A percentile compares a stretch with the other conserved stretches of the same genome.
These are phyloP conservation scores for Lophura nycthemera DNA, from an alignment of 2,113 vertebrate species.

Conservation along the genomic window DNA sequence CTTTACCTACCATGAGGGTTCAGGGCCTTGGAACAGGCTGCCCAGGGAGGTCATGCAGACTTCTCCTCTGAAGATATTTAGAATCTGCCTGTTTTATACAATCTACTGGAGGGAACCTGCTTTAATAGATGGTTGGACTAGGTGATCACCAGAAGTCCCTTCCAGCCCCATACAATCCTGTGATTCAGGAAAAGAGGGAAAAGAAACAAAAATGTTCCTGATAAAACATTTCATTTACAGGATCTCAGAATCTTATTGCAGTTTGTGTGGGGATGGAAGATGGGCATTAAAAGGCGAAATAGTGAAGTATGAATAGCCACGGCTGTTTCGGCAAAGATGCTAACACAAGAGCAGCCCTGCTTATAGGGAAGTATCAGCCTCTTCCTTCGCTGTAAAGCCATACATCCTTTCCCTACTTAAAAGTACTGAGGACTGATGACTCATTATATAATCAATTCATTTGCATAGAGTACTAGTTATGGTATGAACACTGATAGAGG, in stretches of 20 bases:
- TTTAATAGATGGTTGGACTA: no score
- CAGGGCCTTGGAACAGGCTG: no score
- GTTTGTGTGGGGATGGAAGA: background rate
- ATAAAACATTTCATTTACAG: no score
- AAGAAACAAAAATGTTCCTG: no score
- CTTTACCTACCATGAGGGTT: no score
- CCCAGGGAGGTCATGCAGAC: no score
- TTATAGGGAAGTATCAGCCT: background rate
- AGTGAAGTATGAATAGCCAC: no score
- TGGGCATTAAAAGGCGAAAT: background rate
- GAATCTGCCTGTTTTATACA: no score
- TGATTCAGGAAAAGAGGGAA: no score
- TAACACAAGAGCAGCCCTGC: background rate
- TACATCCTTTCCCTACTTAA: background rate
- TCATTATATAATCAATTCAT: background rate
- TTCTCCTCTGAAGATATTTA: no score
- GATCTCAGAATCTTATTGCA: no score
- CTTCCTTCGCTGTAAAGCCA: background rate
- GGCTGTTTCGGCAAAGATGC: background rate
- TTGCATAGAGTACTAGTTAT: background rate
- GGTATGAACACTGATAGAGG: background rate
- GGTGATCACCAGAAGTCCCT: slow-evolving; percentile 55
- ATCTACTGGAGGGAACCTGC: no score
- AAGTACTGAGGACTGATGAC: background rate
- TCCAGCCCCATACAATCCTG: slow-evolving; percentile 56